Percentiles rank a stretch among this genome's conserved stretches.
phyloP scores from a whole-genome alignment of 1,140 invertebrate genomes.

The Drosophila pallidifrons region DNA sequence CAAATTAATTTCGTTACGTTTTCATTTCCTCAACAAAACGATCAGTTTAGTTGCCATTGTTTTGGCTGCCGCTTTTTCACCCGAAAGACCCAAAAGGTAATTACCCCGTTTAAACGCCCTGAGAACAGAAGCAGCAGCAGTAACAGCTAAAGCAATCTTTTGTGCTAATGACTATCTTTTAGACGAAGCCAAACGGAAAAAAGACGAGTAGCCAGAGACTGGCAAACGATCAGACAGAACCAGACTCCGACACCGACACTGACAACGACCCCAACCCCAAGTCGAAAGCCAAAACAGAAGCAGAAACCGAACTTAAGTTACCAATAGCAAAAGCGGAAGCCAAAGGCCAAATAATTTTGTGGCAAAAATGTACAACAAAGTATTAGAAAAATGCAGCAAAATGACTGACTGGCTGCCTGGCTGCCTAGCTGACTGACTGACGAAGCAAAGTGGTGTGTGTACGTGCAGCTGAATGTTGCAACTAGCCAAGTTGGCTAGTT shows the following conservation, averaged over 20 bases:
- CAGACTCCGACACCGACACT: constrained; percentile 21
- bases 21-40: constrained; percentile 78
- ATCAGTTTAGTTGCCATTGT: constrained; percentile 55
- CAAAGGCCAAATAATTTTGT: constrained; percentile 70
- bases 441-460: constrained; percentile 16
- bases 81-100: constrained; percentile 62
- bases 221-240: constrained; percentile 59
- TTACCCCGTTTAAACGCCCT: constrained; percentile 71
- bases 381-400: constrained; percentile 72
- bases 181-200: constrained; percentile 49
- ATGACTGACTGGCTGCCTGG: constrained; percentile 11
- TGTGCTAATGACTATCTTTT: constrained; percentile 80
- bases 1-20: constrained; percentile 81
- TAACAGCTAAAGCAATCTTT: constrained; percentile 58
- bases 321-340: constrained; percentile 20
- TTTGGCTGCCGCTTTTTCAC: constrained; percentile 27
- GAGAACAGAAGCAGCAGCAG: constrained; percentile 61
- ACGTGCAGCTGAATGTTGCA: constrained; percentile 42
- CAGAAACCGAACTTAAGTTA: constrained; percentile 8
- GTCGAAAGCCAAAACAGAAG: background rate
- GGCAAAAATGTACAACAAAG: constrained; percentile 44
- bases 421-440: constrained; percentile 10
- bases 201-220: constrained; percentile 70
- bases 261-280: constrained; percentile 6
- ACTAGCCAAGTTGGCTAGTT: constrained; percentile 2